These are phyloP conservation scores for Drosophila guanche DNA, from an alignment of 1,140 invertebrate genomes.

Conservation along the genomic window DNA sequence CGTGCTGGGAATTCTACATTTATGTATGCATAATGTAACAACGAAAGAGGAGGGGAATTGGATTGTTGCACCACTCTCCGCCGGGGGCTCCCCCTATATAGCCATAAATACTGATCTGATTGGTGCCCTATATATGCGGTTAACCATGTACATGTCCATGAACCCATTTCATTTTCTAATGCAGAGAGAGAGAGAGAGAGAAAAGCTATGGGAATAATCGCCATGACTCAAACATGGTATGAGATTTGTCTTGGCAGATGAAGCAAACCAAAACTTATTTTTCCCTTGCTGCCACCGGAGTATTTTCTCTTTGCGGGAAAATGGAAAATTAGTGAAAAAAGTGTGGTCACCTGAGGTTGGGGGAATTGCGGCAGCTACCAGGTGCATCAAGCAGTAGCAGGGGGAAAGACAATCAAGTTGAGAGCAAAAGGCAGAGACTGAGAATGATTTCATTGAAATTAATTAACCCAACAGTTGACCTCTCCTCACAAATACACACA, in stretches of 20 bases:
- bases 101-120: too few species aligned
- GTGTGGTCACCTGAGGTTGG: slow-evolving; percentile 13
- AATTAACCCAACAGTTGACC: slow-evolving; percentile 77
- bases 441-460: slow-evolving; percentile 79
- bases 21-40: neutral
- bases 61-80: too few species aligned
- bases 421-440: slow-evolving; percentile 10
- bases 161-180: too few species aligned
- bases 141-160: too few species aligned
- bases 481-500: slow-evolving; percentile 11
- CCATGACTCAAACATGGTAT: too few species aligned
- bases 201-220: too few species aligned
- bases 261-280: neutral
- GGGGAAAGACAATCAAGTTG: slow-evolving; percentile 1
- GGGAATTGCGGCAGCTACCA: slow-evolving; percentile 1
- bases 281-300: neutral
- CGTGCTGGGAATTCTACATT: slow-evolving; percentile 47
- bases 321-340: neutral
- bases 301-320: slow-evolving; percentile 6
- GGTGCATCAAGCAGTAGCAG: slow-evolving; percentile 2
- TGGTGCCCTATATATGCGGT: too few species aligned
- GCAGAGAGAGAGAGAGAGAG: too few species aligned
- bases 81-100: too few species aligned
- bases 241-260: too few species aligned
- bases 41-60: too few species aligned